A percentile compares a stretch with the other conserved stretches of the same genome.
These are phyloP conservation scores for Charanyca ferruginea DNA, from an alignment of 2,888 invertebrate genomes.

Conservation along the genomic window DNA sequence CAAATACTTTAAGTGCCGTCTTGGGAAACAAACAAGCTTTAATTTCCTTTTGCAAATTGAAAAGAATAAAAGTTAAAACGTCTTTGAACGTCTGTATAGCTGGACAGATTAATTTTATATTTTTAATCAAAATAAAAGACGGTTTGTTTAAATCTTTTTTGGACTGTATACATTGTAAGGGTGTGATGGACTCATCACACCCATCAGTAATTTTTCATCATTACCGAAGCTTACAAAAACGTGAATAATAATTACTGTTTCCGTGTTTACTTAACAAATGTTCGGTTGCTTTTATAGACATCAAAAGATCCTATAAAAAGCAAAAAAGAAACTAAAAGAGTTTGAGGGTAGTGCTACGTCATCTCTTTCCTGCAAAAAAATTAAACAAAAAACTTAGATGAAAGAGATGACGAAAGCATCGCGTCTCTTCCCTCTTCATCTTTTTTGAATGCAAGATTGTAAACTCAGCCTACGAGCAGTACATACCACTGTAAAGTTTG, in stretches of 20 bases:
- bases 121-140: constrained; percentile 30
- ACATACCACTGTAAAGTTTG: constrained; percentile 1
- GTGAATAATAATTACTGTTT: neutral
- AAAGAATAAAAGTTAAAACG: constrained; percentile 66
- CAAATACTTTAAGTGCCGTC: constrained; percentile 76
- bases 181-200: too few relatives aligned
- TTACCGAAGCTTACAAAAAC: neutral
- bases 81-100: constrained; percentile 45
- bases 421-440: neutral
- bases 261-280: neutral
- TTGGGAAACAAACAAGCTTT: constrained; percentile 75
- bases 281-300: constrained; percentile 19
- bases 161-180: neutral
- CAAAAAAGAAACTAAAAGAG: constrained; percentile 22
- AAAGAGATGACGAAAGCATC: constrained; percentile 12
- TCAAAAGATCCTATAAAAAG: constrained; percentile 8
- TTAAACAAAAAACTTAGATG: constrained; percentile 23
- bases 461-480: neutral
- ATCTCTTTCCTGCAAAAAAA: constrained; percentile 13
- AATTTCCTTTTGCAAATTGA: constrained; percentile 80
- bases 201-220: neutral
- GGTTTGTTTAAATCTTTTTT: neutral
- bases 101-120: constrained; percentile 37
- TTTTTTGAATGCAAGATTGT: constrained; percentile 15
- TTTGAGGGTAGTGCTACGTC: constrained; percentile 6